These are phyloP conservation scores for Limonius californicus DNA, from an alignment of 1,140 invertebrate species.

Conservation along the genomic window DNA sequence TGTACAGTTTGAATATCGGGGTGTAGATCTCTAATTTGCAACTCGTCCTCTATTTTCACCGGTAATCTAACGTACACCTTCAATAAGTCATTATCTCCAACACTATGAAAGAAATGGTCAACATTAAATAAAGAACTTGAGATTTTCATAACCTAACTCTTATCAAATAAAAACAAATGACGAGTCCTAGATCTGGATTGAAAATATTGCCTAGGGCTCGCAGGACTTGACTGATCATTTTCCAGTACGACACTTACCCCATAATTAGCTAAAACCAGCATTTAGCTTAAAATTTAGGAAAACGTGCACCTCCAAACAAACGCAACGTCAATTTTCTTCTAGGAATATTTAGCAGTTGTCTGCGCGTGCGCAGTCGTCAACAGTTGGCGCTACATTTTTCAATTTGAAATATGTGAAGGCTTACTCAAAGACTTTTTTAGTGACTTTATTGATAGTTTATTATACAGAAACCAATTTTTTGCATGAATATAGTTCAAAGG, in stretches of 20 bases:
- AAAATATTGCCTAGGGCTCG: no score
- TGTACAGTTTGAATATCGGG: constrained; percentile 10
- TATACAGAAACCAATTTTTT: no score
- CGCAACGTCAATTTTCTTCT: no score
- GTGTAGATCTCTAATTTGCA: constrained; percentile 21
- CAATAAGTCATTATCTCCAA: constrained; percentile 8
- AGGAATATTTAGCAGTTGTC: no score
- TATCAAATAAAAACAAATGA: background rate
- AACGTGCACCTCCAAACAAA: no score
- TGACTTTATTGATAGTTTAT: no score
- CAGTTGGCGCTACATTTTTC: no score
- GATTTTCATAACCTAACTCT: background rate
- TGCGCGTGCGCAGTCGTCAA: no score
- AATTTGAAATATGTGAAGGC: no score
- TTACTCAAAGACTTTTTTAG: no score
- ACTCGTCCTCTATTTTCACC: constrained; percentile 19
- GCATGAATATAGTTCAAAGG: no score
- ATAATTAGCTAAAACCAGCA: constrained; percentile 2
- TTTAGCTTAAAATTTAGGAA: background rate
- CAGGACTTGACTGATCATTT: background rate
- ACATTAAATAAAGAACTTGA: background rate
- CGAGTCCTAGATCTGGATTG: background rate
- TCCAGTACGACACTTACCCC: background rate
- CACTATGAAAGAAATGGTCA: background rate
- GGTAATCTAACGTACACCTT: constrained; percentile 22